Base-by-base conservation (phyloP, 2,888 invertebrate genomes). In the Nomada ferruginata region DNA sequence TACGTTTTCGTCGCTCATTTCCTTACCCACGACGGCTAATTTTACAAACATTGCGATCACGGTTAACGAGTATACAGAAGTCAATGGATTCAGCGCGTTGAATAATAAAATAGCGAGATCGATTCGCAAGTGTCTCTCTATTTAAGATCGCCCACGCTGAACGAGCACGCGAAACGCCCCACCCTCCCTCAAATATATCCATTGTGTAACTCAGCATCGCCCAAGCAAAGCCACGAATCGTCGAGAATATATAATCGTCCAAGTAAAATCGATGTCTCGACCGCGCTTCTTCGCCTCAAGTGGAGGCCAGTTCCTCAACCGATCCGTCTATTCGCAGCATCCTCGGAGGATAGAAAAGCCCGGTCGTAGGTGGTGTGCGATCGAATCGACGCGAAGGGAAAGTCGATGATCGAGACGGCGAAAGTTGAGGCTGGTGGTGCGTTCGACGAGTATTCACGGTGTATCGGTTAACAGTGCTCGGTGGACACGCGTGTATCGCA, bases 221-320 rank as follows among this genome's bases (percentile, higher is more conserved):
- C 18, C n/a, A 26, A 18, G 18, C 69, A 0, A 57, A 20, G 59
- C 29, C 10, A n/a, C 18, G 50, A 71, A 60, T 36, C 36, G 7
- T 0, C 36, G 36, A 7, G 36, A 36, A 36, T 5, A 7, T 36
- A 36, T 7, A 36, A 61, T 71, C 36, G 20, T 71, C 11, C 36
- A 36, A 36, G 50, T 36, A 36, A 36, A 36, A 71, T 82, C 82
- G 82, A 82, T 76, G 76, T 65, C 76, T 59, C 82, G 63, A 53
- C 76, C 53, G 52, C 50, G 60, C 11, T 65, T 26, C 15, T 4
- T 20, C 20, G 4, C 11, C 7, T 50, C 20, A 47, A 36, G 13
- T 47, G 23, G 20, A 29, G 15, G 9, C 55, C 44, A 44, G 44
- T 20, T 65, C 55, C 18, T 57, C 55, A 57, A 73, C 65, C 57